These are phyloP conservation scores for Melinaea marsaeus DNA, from an alignment of 2,888 invertebrate genomes.

Conservation along the genomic window DNA sequence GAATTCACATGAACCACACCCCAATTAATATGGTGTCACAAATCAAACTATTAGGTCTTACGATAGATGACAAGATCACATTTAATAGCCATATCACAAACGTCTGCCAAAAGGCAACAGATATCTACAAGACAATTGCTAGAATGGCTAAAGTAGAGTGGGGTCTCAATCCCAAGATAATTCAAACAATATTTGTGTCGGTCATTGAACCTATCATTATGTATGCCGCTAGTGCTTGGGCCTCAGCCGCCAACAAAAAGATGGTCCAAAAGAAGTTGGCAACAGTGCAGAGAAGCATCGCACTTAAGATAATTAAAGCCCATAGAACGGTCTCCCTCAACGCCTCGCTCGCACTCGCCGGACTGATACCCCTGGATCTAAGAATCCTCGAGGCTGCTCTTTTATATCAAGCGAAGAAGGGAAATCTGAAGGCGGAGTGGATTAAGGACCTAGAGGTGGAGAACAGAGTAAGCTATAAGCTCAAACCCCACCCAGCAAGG, in stretches of 20 bases:
- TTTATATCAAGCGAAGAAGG: neutral
- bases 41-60: constrained; percentile 2
- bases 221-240: constrained; percentile 24
- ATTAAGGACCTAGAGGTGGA: no score
- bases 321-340: constrained; percentile 24
- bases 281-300: constrained; percentile 16
- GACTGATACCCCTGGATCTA: neutral
- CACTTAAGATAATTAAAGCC: constrained; percentile 15
- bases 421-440: neutral
- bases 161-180: constrained; percentile 17
- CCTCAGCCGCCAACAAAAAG: constrained; percentile 4
- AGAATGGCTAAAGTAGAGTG: neutral
- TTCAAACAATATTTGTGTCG: constrained; percentile 11
- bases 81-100: neutral
- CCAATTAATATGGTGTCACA: neutral
- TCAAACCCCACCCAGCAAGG: neutral
- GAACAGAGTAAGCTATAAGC: neutral
- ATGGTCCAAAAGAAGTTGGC: constrained; percentile 10
- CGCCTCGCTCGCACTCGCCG: neutral
- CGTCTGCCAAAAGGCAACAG: constrained; percentile 8
- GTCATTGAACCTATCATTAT: constrained; percentile 20
- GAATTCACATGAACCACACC: no score
- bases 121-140: constrained; percentile 15
- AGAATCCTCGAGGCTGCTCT: neutral
- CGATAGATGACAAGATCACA: neutral